These are phyloP conservation scores for Anguilla anguilla DNA, from an alignment of 2,797 vertebrate genomes.

Conservation along the genomic window DNA sequence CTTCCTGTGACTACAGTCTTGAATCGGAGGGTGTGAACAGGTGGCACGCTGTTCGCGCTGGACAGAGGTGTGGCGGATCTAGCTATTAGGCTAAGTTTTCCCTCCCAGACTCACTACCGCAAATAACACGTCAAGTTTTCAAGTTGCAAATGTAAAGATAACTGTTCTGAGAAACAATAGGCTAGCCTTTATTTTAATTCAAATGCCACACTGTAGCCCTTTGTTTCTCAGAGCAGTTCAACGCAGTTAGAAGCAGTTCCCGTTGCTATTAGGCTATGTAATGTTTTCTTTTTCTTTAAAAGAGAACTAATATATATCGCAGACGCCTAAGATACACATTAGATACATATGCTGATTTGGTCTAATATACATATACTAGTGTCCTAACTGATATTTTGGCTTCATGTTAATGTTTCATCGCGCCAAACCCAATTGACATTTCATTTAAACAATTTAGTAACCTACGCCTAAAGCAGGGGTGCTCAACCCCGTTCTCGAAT, in stretches of 20 bases:
- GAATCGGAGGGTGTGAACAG: conserved; percentile 14
- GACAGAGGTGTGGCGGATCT: conserved; percentile 22
- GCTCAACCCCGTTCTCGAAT: too few species aligned
- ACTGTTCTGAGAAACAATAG: neutral
- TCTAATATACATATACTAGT: too few species aligned
- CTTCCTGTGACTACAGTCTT: conserved; percentile 17
- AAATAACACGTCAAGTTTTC: neutral
- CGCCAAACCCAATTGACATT: too few species aligned
- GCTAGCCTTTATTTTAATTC: neutral
- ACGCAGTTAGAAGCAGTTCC: neutral
- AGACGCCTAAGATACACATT: too few species aligned
- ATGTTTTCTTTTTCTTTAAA: too few species aligned
- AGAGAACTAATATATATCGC: too few species aligned
- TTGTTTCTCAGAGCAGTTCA: neutral
- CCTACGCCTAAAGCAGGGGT: neutral
- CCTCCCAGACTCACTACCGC: neutral
- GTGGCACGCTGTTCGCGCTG: neutral
- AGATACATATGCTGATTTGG: too few species aligned
- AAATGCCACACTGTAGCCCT: neutral
- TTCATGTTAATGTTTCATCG: too few species aligned
- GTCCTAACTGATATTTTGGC: too few species aligned
- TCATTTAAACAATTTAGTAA: neutral
- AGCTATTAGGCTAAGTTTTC: neutral
- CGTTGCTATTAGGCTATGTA: too few species aligned
- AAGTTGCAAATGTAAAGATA: neutral